Conservation (phyloP, 2,113 vertebrate species). For the Gadus chalcogrammus region DNA sequence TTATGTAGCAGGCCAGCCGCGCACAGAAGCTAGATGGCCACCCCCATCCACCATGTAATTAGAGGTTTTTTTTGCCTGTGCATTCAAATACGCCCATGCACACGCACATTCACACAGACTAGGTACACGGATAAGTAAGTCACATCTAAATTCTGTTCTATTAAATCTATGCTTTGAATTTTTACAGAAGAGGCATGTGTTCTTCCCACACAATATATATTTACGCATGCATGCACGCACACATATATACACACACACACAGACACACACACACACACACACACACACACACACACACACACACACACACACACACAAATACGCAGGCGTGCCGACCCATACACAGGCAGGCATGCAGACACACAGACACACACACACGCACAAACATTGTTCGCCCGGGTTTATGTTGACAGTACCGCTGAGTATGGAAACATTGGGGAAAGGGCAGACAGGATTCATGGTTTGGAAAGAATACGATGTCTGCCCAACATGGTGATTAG, state of each 20-base stretch:
- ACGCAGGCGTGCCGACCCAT: not conserved
- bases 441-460: constrained; percentile 34
- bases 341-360: not conserved
- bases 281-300: too few relatives aligned
- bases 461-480: constrained; percentile 33
- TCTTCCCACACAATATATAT: too few relatives aligned
- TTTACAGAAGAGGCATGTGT: too few relatives aligned
- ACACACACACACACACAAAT: too few relatives aligned
- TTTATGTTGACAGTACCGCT: not conserved
- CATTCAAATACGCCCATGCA: too few relatives aligned
- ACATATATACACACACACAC: too few relatives aligned
- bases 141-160: too few relatives aligned
- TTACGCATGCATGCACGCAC: too few relatives aligned
- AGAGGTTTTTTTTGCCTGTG: constrained; percentile 6
- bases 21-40: constrained; percentile 30
- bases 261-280: too few relatives aligned
- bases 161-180: too few relatives aligned
- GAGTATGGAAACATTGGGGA: constrained; percentile 30
- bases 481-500: constrained; percentile 17
- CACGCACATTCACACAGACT: too few relatives aligned
- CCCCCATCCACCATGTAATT: constrained; percentile 45
- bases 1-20: constrained; percentile 49
- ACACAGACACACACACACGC: not conserved
- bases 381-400: not conserved
- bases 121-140: not conserved